phyloP scores from a whole-genome alignment of 1,140 invertebrate genomes.

The Aporrectodea caliginosa region DNA sequence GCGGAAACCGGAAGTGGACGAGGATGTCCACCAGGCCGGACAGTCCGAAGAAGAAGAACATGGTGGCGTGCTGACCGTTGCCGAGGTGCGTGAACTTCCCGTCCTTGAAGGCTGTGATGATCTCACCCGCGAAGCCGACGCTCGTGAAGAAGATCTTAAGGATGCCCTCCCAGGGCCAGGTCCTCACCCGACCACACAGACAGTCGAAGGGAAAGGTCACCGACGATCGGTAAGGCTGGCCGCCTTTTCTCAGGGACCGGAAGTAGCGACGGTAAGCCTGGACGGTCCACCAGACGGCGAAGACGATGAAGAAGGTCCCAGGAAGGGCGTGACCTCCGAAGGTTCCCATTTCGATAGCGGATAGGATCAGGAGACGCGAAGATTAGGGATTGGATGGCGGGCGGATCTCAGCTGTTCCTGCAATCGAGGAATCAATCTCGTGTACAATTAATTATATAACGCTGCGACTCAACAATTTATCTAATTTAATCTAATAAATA shows the following conservation, averaged over 20 bases:
- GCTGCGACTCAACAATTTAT: too few relatives aligned
- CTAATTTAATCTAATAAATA: too few relatives aligned
- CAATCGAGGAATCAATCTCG: too few relatives aligned
- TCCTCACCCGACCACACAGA: not conserved
- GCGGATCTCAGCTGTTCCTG: too few relatives aligned
- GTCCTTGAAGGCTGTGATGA: constrained; percentile 18
- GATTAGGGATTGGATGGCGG: too few relatives aligned
- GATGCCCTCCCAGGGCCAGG: constrained; percentile 14
- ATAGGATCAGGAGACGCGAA: too few relatives aligned
- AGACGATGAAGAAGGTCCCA: constrained; percentile 51
- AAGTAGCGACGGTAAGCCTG: constrained; percentile 43
- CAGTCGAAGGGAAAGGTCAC: not conserved
- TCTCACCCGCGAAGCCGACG: constrained; percentile 8
- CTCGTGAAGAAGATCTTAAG: constrained; percentile 11
- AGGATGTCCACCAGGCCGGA: constrained; percentile 55
- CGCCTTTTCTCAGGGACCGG: constrained; percentile 35
- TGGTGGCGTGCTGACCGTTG: constrained; percentile 59
- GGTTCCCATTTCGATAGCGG: constrained; percentile 45
- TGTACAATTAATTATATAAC: too few relatives aligned
- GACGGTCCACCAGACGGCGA: constrained; percentile 48
- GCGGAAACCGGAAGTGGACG: constrained; percentile 11
- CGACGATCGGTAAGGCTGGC: constrained; percentile 1
- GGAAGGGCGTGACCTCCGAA: constrained; percentile 51
- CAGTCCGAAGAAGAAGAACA: constrained; percentile 59
- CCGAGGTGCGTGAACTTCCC: constrained; percentile 17